phyloP scores from a whole-genome alignment of 1,140 invertebrate species.

The Papilio dardanus region DNA sequence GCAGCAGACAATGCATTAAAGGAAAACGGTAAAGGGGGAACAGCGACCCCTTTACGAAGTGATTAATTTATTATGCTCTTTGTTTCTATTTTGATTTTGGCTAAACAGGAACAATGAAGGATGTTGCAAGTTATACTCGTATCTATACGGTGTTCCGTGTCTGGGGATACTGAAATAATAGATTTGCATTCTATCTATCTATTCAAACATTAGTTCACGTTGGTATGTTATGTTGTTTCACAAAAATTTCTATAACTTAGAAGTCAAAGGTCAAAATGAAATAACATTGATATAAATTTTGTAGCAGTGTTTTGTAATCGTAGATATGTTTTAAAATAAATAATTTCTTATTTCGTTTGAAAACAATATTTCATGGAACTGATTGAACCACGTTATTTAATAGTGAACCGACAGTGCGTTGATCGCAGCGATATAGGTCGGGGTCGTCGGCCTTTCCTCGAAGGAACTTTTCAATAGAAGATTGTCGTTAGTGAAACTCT shows the following conservation, averaged over 20 bases:
- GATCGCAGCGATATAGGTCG: conserved; percentile 13
- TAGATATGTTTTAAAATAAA: neutral
- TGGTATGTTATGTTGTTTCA: too few species aligned
- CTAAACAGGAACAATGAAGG: conserved; percentile 55
- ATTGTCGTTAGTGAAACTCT: neutral
- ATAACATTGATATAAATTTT: too few species aligned
- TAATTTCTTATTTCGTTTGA: neutral
- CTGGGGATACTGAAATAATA: neutral
- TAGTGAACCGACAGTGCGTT: neutral
- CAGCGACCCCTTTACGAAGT: conserved; percentile 71
- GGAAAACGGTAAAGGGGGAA: conserved; percentile 77
- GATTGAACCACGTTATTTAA: neutral
- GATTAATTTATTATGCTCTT: conserved; percentile 81
- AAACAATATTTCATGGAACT: neutral
- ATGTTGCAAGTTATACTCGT: conserved; percentile 36
- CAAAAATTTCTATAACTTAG: neutral
- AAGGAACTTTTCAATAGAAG: conserved; percentile 10
- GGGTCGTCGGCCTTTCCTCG: conserved; percentile 1
- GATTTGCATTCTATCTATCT: neutral
- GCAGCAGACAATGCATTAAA: conserved; percentile 77
- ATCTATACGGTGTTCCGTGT: neutral
- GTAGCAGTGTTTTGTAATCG: neutral
- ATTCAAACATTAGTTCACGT: too few species aligned
- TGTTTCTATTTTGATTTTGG: conserved; percentile 76
- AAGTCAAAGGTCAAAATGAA: neutral